phyloP scores from a whole-genome alignment of 2,797 vertebrate species.

The Rousettus madagascariensis region DNA sequence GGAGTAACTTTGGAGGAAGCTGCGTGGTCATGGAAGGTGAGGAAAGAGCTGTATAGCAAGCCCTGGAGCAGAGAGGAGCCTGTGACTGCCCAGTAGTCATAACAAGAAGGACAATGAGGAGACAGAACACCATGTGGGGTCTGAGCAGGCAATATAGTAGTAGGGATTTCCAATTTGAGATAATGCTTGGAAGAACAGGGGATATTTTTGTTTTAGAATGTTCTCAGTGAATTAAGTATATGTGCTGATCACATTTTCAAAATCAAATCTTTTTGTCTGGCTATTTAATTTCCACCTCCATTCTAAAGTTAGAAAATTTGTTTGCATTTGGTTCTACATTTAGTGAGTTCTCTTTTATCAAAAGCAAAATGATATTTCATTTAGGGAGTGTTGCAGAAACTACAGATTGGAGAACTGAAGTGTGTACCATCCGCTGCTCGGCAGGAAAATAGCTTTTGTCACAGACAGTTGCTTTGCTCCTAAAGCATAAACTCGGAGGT shows the following conservation, averaged over 20 bases:
- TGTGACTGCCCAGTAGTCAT: neutral
- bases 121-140: rapidly evolving
- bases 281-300: neutral
- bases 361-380: neutral
- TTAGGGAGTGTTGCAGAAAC: neutral
- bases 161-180: neutral
- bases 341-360: neutral
- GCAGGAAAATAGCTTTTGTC: neutral
- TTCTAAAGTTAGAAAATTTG: neutral
- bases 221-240: neutral
- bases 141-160: rapidly evolving
- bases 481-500: slow-evolving; percentile 27
- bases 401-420: neutral
- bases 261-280: neutral
- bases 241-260: neutral
- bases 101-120: neutral
- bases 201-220: neutral
- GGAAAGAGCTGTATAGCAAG: neutral
- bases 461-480: slow-evolving; percentile 23
- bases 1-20: neutral
- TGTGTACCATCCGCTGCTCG: neutral
- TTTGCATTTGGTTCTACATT: neutral
- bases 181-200: neutral
- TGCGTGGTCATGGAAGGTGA: neutral
- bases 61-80: neutral